Percentiles rank a stretch among this genome's conserved stretches.
Conservation (phyloP, 2,113 vertebrate genomes). For the Lycaon pictus region DNA sequence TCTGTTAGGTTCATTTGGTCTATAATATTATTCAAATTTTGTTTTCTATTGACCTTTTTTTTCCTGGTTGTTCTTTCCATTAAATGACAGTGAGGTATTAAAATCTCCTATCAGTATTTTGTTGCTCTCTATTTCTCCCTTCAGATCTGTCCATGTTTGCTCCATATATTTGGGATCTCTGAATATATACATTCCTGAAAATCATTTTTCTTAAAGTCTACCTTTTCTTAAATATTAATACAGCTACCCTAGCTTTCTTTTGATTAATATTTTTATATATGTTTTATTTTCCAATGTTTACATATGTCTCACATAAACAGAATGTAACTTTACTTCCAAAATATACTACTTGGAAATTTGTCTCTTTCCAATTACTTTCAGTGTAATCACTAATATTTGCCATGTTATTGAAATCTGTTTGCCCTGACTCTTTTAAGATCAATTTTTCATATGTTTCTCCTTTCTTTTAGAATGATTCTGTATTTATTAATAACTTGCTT, state of each 20-base stretch:
- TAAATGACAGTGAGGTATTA: background rate
- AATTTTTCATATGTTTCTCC: background rate
- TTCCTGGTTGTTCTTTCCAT: background rate
- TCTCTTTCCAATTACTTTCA: background rate
- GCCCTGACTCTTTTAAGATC: background rate
- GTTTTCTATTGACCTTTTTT: background rate
- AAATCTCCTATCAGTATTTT: background rate
- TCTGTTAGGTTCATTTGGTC: background rate
- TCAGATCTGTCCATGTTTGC: background rate
- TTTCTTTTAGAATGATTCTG: background rate
- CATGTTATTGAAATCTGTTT: background rate
- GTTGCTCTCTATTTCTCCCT: background rate
- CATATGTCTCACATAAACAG: background rate
- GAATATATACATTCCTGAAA: background rate
- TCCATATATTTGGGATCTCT: background rate
- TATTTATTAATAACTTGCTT: background rate
- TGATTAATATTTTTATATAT: background rate
- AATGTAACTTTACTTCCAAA: background rate
- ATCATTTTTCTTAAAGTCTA: background rate
- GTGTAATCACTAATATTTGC: background rate
- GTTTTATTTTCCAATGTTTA: background rate
- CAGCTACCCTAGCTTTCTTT: background rate
- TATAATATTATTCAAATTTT: background rate
- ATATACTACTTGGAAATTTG: background rate
- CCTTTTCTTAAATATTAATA: background rate